A percentile compares a stretch with the other conserved stretches of the same genome.
Conservation (phyloP, 1,140 invertebrate genomes). For the Lysiphlebus fabarum region DNA sequence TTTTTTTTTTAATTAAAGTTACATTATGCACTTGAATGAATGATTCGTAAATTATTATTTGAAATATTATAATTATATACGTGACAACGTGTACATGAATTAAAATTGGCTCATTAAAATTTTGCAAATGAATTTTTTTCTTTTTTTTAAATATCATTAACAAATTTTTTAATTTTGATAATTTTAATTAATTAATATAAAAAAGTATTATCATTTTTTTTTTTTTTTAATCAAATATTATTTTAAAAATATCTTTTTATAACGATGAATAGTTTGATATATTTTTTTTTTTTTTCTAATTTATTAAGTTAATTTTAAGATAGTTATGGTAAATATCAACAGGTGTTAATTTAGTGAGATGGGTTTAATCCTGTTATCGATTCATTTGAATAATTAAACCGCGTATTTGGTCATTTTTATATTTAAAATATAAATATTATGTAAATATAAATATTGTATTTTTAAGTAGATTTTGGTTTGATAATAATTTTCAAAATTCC, state of each 20-base stretch:
- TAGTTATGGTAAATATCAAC: slow-evolving; percentile 33
- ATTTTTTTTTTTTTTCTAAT: no score
- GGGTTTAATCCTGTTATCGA: slow-evolving; percentile 29
- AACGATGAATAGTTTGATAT: no score
- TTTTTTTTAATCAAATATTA: background rate
- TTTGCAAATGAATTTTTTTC: background rate
- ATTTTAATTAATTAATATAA: slow-evolving; percentile 6
- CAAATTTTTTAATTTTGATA: background rate
- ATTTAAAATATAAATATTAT: no score
- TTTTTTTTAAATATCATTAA: slow-evolving; percentile 2
- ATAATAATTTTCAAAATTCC: no score
- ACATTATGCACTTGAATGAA: slow-evolving; percentile 3
- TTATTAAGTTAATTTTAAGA: slow-evolving; percentile 25
- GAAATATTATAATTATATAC: background rate
- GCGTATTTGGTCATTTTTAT: no score
- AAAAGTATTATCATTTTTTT: background rate
- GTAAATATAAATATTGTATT: no score
- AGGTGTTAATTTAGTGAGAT: slow-evolving; percentile 37
- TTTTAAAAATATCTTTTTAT: no score
- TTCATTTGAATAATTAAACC: slow-evolving; percentile 50
- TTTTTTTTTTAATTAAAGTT: slow-evolving; percentile 7
- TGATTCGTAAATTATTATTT: background rate
- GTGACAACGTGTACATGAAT: slow-evolving; percentile 7
- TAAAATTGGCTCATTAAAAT: slow-evolving; percentile 14
- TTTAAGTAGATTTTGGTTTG: no score